Evolutionary conservation across 1,140 invertebrate genomes (phyloP).

Genomic region (Cherax destructor): DNA sequence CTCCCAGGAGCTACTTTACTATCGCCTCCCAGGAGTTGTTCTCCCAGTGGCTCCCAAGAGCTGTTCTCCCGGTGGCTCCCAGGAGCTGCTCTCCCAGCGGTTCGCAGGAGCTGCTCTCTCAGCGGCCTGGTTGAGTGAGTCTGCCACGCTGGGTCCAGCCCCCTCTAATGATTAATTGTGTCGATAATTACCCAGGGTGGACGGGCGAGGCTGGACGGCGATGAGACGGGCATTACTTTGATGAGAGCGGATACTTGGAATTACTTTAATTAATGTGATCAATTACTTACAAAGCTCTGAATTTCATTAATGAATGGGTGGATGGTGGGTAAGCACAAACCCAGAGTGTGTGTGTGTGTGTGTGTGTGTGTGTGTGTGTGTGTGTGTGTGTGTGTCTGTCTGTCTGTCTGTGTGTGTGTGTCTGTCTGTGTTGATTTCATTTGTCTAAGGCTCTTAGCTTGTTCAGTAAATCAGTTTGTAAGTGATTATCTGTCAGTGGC

Average conservation of each 20-base stretch:
- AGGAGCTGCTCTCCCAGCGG: neutral
- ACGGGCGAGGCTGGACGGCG: conserved; percentile 59
- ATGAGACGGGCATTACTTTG: conserved; percentile 70
- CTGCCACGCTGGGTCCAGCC: conserved; percentile 45
- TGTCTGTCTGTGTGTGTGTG: neutral
- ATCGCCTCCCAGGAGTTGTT: neutral
- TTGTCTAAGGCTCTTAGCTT: too few species aligned
- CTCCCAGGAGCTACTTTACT: neutral
- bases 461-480: too few species aligned
- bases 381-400: neutral
- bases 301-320: conserved; percentile 66
- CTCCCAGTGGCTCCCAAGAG: neutral
- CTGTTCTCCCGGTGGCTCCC: too few species aligned
- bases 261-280: conserved; percentile 70
- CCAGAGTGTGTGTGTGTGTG: neutral
- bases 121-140: conserved; percentile 46
- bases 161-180: conserved; percentile 69
- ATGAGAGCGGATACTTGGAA: conserved; percentile 70
- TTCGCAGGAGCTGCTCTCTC: neutral
- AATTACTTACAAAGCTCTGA: conserved; percentile 69
- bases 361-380: neutral
- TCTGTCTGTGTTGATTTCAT: neutral
- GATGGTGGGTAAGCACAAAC: conserved; percentile 27
- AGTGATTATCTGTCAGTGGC: too few species aligned
- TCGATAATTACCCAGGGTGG: conserved; percentile 69